These are phyloP conservation scores for Remorina albescens DNA, from an alignment of 2,797 vertebrate species.

Conservation along the genomic window DNA sequence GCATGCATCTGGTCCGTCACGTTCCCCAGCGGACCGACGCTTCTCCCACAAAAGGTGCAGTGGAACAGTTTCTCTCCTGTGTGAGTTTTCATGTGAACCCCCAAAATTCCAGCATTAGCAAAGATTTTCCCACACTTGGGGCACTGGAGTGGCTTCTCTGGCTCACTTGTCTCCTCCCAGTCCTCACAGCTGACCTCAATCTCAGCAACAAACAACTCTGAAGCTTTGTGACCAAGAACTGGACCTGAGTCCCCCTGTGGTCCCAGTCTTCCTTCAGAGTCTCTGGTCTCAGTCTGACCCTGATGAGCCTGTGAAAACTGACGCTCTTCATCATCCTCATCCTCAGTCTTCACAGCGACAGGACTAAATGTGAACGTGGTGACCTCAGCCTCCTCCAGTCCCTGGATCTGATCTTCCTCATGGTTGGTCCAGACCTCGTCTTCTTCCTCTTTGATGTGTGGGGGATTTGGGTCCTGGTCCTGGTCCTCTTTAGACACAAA, in stretches of 20 bases:
- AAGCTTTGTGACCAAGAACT: neutral
- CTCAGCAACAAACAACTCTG: neutral
- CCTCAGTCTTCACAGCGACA: conserved; percentile 15
- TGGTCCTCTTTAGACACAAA: too few species aligned
- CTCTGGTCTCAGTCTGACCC: neutral
- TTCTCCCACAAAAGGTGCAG: neutral
- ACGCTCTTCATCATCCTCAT: conserved; percentile 9
- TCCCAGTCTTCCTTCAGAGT: neutral
- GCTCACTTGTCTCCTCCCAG: too few species aligned
- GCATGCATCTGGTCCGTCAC: neutral
- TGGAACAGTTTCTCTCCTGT: neutral
- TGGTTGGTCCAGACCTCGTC: conserved; percentile 29
- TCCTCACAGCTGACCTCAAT: neutral
- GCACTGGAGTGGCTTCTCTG: neutral
- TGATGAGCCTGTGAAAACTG: neutral
- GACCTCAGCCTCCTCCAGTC: conserved; percentile 18
- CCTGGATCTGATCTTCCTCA: conserved; percentile 24
- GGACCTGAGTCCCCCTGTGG: neutral
- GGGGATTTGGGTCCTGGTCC: neutral
- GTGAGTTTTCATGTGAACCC: neutral
- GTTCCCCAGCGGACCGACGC: neutral
- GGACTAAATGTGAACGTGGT: neutral
- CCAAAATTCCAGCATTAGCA: neutral
- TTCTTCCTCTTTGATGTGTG: conserved; percentile 51
- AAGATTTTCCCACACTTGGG: neutral